A percentile compares a stretch with the other conserved stretches of the same genome.
Conservation (phyloP, 2,113 vertebrate species). For the Callaeas wilsoni region DNA sequence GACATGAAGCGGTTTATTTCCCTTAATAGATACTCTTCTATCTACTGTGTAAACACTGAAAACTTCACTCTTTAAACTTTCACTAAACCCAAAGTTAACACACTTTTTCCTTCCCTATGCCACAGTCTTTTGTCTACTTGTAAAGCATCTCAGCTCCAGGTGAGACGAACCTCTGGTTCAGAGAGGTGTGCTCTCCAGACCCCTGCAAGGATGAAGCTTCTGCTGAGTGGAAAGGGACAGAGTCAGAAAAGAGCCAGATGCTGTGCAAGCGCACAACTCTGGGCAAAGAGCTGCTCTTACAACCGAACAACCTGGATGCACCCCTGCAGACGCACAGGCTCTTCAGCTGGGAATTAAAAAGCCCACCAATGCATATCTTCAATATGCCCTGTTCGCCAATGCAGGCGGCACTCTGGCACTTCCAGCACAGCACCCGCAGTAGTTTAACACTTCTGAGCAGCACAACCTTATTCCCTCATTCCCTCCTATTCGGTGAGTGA, state of each 20-base stretch:
- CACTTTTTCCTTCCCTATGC: background rate
- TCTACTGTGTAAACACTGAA: background rate
- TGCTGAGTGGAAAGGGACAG: rapidly evolving
- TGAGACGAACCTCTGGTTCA: background rate
- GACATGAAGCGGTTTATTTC: background rate
- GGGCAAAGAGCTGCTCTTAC: background rate
- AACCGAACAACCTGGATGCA: rapidly evolving
- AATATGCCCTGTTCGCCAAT: background rate
- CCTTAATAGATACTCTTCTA: background rate
- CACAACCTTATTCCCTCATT: background rate
- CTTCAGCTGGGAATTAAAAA: background rate
- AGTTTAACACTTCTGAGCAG: background rate
- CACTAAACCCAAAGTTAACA: background rate
- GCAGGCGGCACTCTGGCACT: background rate
- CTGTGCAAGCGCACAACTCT: background rate
- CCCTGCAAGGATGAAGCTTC: background rate
- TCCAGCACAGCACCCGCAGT: background rate
- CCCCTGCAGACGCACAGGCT: background rate
- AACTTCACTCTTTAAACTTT: background rate
- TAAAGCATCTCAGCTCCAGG: background rate
- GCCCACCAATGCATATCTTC: rapidly evolving
- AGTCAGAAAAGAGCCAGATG: background rate
- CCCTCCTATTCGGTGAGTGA: rapidly evolving
- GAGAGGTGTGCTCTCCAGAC: background rate
- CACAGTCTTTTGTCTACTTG: background rate